Evolutionary conservation across 2,113 vertebrate genomes (phyloP).

Genomic region (Notiomystis cincta): DNA sequence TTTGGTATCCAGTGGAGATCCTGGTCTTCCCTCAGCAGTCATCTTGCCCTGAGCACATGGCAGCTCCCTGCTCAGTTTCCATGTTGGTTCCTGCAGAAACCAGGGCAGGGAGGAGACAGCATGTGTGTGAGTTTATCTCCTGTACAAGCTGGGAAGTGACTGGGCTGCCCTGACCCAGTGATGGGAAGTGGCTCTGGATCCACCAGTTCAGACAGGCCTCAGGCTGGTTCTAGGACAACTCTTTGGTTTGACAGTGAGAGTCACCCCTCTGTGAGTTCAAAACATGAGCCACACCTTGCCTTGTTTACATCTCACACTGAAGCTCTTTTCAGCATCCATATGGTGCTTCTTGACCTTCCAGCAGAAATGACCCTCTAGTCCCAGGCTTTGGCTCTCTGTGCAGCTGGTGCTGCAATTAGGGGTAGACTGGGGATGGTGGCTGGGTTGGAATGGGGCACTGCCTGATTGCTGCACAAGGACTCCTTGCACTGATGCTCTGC

Average conservation of each 20-base stretch:
- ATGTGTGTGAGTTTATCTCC: neutral
- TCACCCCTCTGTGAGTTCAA: neutral
- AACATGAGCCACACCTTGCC: neutral
- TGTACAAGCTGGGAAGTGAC: neutral
- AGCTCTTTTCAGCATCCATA: neutral
- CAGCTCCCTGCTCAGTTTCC: neutral
- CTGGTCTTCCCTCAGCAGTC: neutral
- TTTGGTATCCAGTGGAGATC: neutral
- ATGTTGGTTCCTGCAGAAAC: neutral
- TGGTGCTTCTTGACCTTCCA: neutral
- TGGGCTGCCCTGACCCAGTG: neutral
- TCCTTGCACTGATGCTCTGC: neutral
- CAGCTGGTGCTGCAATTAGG: accelerated
- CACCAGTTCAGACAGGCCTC: neutral
- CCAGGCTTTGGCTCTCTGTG: neutral
- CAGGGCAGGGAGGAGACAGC: neutral
- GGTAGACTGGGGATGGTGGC: neutral
- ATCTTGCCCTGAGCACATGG: neutral
- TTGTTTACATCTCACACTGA: neutral
- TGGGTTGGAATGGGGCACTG: neutral
- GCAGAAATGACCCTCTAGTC: neutral
- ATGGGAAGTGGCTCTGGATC: neutral
- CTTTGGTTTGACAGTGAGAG: neutral
- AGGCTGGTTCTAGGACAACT: neutral
- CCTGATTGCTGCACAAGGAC: neutral